phyloP scores from a whole-genome alignment of 2,113 vertebrate species.

The Aramus guarauna region DNA sequence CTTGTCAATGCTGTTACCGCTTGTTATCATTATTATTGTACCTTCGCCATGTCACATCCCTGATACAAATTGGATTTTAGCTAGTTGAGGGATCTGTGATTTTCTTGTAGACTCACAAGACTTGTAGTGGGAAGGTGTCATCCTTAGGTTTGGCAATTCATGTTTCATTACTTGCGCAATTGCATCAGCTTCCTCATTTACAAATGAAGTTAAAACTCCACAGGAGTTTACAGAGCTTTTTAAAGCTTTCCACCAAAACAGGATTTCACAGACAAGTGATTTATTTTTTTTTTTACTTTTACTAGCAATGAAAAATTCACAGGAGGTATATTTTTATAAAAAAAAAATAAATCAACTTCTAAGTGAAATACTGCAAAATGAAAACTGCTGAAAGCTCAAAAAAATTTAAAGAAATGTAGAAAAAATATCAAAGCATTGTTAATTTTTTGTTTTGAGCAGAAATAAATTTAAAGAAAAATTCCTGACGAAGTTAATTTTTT shows the following conservation, averaged over 20 bases:
- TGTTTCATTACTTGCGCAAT: not conserved
- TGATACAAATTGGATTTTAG: not conserved
- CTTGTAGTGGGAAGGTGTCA: not conserved
- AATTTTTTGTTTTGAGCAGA: not conserved
- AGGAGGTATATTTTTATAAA: not conserved
- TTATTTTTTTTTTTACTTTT: not conserved
- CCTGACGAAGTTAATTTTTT: not conserved
- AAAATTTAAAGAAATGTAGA: not conserved
- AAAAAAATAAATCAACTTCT: not conserved
- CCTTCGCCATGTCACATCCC: not conserved
- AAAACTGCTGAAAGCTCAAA: not conserved
- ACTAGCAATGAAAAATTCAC: not conserved
- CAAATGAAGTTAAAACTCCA: not conserved
- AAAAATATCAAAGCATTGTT: not conserved
- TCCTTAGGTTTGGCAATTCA: not conserved
- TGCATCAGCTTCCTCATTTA: not conserved
- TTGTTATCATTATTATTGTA: fast-evolving
- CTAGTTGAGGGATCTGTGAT: not conserved
- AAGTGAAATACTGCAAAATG: not conserved
- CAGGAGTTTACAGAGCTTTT: not conserved
- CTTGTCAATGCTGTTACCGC: not conserved
- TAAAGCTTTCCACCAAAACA: not conserved
- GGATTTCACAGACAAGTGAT: not conserved
- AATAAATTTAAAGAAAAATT: not conserved
- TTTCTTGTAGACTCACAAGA: not conserved